Conservation (phyloP, 2,113 vertebrate species). For the Ictalurus furcatus region DNA sequence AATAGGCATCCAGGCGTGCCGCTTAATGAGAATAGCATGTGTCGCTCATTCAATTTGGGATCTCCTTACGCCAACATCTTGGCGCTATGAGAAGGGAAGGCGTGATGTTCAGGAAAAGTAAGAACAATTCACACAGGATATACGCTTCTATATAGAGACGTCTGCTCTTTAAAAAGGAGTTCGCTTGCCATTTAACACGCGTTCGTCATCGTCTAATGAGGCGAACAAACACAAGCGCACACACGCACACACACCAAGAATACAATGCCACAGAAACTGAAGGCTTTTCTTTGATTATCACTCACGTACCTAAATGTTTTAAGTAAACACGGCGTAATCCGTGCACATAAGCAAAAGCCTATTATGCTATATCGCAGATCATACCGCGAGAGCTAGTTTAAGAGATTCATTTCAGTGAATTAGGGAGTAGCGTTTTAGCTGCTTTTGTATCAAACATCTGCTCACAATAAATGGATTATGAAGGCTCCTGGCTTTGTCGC, state of each 20-base stretch:
- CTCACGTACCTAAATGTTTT: constrained; percentile 11
- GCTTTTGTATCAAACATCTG: constrained; percentile 48
- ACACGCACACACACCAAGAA: neutral
- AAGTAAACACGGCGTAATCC: neutral
- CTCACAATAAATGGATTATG: constrained; percentile 50
- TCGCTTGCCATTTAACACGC: constrained; percentile 23
- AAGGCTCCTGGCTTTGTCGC: constrained; percentile 21
- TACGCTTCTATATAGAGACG: constrained; percentile 44
- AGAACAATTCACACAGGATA: constrained; percentile 46
- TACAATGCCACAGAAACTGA: neutral
- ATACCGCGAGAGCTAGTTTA: constrained; percentile 33
- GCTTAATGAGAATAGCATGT: constrained; percentile 72
- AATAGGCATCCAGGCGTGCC: constrained; percentile 53
- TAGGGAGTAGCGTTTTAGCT: constrained; percentile 44
- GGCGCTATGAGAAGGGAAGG: constrained; percentile 22
- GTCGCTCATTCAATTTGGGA: constrained; percentile 55
- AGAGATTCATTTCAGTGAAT: constrained; percentile 45
- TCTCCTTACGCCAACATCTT: constrained; percentile 18
- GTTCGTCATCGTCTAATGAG: constrained; percentile 33
- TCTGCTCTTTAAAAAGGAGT: constrained; percentile 25
- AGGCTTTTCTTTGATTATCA: constrained; percentile 12
- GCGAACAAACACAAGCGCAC: neutral
- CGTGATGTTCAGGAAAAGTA: constrained; percentile 44
- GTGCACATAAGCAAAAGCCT: constrained; percentile 4
- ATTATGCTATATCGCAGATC: constrained; percentile 38